A percentile compares a stretch with the other conserved stretches of the same genome.
Conservation (phyloP, 2,888 invertebrate genomes). For the Lepidonotus clava region DNA sequence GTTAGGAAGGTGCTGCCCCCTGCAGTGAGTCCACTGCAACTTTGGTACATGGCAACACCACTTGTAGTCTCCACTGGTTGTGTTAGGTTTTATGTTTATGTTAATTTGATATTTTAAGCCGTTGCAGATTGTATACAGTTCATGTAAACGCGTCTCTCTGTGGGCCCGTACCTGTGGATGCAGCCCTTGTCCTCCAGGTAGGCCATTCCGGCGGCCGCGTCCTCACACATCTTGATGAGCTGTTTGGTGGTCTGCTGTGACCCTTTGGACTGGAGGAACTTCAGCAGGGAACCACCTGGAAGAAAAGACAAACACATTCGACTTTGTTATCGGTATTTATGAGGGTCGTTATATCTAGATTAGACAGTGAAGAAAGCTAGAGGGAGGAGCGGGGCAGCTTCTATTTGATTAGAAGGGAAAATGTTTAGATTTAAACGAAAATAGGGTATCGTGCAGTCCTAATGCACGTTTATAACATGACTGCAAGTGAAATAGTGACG, state of each 20-base stretch:
- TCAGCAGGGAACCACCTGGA: constrained; percentile 92
- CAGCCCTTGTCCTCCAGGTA: constrained; percentile 97
- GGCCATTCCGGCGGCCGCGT: constrained; percentile 96
- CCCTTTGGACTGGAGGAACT: constrained; percentile 91
- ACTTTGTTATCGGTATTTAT: neutral
- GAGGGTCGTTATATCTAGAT: neutral
- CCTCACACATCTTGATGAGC: constrained; percentile 90
- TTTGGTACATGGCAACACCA: neutral
- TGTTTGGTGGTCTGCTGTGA: constrained; percentile 70
- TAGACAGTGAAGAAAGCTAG: neutral
- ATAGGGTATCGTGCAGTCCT: too few species aligned
- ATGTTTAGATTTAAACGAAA: too few species aligned
- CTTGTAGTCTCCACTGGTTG: too few species aligned
- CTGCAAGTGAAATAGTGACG: too few species aligned
- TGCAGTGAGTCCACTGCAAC: neutral
- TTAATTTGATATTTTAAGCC: neutral
- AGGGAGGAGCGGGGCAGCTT: too few species aligned
- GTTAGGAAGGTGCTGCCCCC: too few species aligned
- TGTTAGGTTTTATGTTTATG: neutral
- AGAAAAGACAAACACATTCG: neutral
- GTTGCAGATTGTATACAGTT: neutral
- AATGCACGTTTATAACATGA: too few species aligned
- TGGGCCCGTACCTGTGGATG: constrained; percentile 86
- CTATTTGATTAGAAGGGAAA: too few species aligned
- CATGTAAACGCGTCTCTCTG: neutral